phyloP scores from a whole-genome alignment of 2,113 vertebrate genomes.

The Turnix velox region DNA sequence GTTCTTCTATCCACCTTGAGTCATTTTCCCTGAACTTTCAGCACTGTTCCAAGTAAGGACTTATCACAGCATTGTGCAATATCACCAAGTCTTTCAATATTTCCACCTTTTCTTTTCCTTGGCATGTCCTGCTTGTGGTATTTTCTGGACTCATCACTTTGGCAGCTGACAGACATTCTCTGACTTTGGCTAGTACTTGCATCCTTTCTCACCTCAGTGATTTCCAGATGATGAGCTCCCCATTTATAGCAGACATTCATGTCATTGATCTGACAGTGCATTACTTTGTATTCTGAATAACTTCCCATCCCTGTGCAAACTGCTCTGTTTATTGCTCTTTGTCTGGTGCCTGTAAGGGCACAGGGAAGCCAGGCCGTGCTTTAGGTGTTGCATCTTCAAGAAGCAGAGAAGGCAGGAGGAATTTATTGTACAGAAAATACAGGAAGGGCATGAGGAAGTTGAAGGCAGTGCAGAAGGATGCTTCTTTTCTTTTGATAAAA shows the following conservation, averaged over 20 bases:
- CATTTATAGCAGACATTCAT: conserved; percentile 2
- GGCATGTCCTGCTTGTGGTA: background rate
- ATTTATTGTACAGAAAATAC: background rate
- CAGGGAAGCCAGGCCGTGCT: background rate
- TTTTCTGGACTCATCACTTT: background rate
- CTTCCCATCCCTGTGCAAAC: background rate
- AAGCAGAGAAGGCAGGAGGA: background rate
- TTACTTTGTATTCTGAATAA: conserved; percentile 15
- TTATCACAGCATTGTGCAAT: background rate
- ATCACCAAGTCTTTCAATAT: background rate
- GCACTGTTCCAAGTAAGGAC: background rate
- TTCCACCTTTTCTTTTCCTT: background rate
- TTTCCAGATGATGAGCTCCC: conserved; percentile 23
- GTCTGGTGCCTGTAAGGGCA: background rate
- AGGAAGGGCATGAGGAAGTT: background rate
- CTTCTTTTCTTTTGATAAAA: background rate
- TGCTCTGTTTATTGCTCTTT: background rate
- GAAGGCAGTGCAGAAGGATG: background rate
- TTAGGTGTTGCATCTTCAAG: background rate
- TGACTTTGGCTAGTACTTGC: background rate
- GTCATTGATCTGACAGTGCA: background rate
- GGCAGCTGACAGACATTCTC: conserved; percentile 15
- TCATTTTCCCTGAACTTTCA: background rate
- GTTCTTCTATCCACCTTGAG: background rate
- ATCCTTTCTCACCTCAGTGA: conserved; percentile 39